Base-by-base conservation (phyloP, 1,140 invertebrate species). In the Wiebesia pumilae region DNA sequence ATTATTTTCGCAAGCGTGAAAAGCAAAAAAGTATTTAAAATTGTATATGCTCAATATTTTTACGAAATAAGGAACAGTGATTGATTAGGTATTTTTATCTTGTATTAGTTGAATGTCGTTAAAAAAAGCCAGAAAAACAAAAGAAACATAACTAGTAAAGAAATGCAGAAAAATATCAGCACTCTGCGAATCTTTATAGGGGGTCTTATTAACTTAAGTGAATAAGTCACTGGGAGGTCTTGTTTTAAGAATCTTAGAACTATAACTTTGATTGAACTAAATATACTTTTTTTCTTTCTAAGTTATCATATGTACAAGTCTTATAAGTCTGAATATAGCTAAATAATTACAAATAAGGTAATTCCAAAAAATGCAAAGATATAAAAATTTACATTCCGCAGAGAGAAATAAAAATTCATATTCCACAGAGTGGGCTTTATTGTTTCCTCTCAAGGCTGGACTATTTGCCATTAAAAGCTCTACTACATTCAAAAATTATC, bases 361-460 rank as follows among this genome's bases (percentile, higher is more conserved):
- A 47, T 47, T 47, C n/a, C n/a, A n/a, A 47, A 47, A 47, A 47
- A 7, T 47, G 12, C 43, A 47, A 47, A 12, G 12, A 47, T 47
- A 47, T 47, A 47, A 12, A 47, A 47, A 47, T 47, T 47, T 7
- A 7, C 43, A 47, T 47, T 12, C 12, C 43, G 12, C n/a, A n/a
- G n/a, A n/a, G n/a, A 47, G 4, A 12, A 12, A 47, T 47, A 54
- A 54, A 54, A 54, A 54, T 14, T 16, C 7, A 14, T 92, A 92
- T 78, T 94, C 93, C 27, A 95, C 94, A 24, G 94, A 95, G 86
- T 95, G 94, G 94, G 95, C 95, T 12, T 88, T 95, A 38, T 89
- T 96, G n/a, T 95, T 95, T 88, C 95, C 95, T 3, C 84, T 96
- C 43, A 95, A 95, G 91, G 93, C 95, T 0, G 95, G 95, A 1